These are phyloP conservation scores for Exephanes ischioxanthus DNA, from an alignment of 2,888 invertebrate genomes.

Conservation along the genomic window DNA sequence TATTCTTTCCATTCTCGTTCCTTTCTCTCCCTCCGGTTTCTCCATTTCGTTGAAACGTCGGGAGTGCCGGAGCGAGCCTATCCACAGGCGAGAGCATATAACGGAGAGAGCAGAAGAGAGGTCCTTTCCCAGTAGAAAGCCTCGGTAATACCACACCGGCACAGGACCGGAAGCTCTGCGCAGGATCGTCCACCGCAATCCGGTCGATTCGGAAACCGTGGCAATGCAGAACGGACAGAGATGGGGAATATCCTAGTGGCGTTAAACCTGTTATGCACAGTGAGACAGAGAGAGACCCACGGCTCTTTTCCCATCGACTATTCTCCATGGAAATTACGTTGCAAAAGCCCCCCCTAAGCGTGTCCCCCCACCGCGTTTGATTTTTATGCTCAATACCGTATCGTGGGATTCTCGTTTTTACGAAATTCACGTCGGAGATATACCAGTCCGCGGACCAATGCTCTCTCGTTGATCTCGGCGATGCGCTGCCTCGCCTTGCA, in stretches of 20 bases:
- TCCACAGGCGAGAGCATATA: slow-evolving; percentile 34
- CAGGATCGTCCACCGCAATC: slow-evolving; percentile 68
- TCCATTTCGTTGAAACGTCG: slow-evolving; percentile 46
- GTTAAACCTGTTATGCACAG: slow-evolving; percentile 60
- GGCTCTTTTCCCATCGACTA: slow-evolving; percentile 39
- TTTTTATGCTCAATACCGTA: slow-evolving; percentile 27
- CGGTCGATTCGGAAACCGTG: slow-evolving; percentile 69
- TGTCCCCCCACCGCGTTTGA: neutral
- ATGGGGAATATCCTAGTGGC: slow-evolving; percentile 35
- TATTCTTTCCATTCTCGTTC: slow-evolving; percentile 31
- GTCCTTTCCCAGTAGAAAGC: slow-evolving; percentile 60
- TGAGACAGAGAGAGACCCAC: slow-evolving; percentile 5
- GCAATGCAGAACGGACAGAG: slow-evolving; percentile 58
- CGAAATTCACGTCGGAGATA: neutral
- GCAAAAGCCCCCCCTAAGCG: neutral
- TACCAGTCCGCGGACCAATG: neutral
- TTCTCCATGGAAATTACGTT: slow-evolving; percentile 48
- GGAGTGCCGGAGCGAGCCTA: slow-evolving; percentile 43
- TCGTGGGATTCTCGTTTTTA: slow-evolving; percentile 5
- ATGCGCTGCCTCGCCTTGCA: neutral
- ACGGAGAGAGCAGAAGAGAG: slow-evolving; percentile 40
- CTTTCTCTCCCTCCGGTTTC: slow-evolving; percentile 42
- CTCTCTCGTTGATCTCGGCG: neutral
- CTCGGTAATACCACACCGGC: slow-evolving; percentile 59
- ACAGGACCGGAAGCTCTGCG: slow-evolving; percentile 65